These are phyloP conservation scores for Panulirus ornatus DNA, from an alignment of 1,140 invertebrate species.

Conservation along the genomic window DNA sequence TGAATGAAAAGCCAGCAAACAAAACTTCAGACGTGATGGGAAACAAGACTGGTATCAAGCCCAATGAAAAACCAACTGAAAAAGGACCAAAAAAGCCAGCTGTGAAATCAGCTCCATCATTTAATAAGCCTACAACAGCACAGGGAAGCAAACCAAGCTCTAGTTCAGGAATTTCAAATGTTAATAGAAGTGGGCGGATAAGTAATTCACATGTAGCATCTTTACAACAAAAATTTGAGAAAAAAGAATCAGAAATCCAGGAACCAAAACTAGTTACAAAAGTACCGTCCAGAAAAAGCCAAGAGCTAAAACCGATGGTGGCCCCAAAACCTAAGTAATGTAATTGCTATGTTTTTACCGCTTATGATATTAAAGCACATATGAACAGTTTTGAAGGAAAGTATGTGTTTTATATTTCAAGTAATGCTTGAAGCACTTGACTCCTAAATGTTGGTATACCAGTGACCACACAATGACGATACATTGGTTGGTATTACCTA, in stretches of 20 bases:
- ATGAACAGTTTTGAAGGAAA: background rate
- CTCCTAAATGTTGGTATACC: background rate
- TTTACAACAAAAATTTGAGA: conserved; percentile 75
- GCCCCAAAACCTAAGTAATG: conserved; percentile 63
- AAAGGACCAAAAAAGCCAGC: conserved; percentile 30
- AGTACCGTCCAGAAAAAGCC: conserved; percentile 52
- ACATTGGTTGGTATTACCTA: background rate
- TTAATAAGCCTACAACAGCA: conserved; percentile 16
- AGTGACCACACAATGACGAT: background rate
- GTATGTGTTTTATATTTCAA: background rate
- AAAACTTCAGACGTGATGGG: conserved; percentile 30
- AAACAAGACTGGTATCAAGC: conserved; percentile 20
- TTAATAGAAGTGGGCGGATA: conserved; percentile 10
- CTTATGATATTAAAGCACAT: background rate
- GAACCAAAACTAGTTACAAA: conserved; percentile 26
- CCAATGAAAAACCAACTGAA: conserved; percentile 33
- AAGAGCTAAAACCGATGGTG: conserved; percentile 55
- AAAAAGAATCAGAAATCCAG: conserved; percentile 61
- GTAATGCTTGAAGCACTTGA: background rate
- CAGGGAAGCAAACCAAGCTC: conserved; percentile 4
- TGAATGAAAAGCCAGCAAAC: conserved; percentile 28
- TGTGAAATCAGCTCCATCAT: conserved; percentile 31
- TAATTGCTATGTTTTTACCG: background rate
- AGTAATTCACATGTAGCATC: conserved; percentile 73
- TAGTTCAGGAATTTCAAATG: conserved; percentile 15